Evolutionary conservation across 2,888 invertebrate species (phyloP).

Genomic region (Byasa hedistus): DNA sequence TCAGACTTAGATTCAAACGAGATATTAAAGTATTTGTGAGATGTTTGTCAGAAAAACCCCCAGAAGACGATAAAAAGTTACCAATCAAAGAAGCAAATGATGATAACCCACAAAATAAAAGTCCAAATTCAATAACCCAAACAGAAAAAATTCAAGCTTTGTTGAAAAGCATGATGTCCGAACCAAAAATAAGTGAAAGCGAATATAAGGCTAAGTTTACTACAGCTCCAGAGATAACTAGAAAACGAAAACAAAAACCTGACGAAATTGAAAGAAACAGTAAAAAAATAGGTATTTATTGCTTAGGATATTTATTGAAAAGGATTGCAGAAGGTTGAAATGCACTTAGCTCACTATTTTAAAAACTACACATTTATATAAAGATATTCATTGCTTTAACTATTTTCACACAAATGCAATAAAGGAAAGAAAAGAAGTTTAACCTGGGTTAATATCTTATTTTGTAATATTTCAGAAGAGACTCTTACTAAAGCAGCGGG

Average conservation of each 20-base stretch:
- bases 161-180: conserved; percentile 59
- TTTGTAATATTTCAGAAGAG: conserved; percentile 53
- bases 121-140: conserved; percentile 42
- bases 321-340: too few species aligned
- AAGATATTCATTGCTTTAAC: neutral
- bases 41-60: conserved; percentile 41
- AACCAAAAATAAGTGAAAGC: conserved; percentile 60
- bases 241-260: conserved; percentile 43
- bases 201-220: conserved; percentile 64
- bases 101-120: conserved; percentile 39
- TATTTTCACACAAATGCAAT: neutral
- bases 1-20: conserved; percentile 38
- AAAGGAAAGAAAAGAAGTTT: neutral
- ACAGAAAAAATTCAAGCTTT: conserved; percentile 69
- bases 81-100: conserved; percentile 43
- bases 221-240: conserved; percentile 55
- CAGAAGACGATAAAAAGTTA: conserved; percentile 54
- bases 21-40: conserved; percentile 37
- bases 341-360: too few species aligned
- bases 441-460: neutral
- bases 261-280: conserved; percentile 58
- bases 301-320: too few species aligned
- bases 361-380: too few species aligned
- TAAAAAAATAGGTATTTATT: conserved; percentile 60
- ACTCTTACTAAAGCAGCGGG: conserved; percentile 82